Conservation (phyloP, 2,113 vertebrate genomes). For the Rhagologus leucostigma region DNA sequence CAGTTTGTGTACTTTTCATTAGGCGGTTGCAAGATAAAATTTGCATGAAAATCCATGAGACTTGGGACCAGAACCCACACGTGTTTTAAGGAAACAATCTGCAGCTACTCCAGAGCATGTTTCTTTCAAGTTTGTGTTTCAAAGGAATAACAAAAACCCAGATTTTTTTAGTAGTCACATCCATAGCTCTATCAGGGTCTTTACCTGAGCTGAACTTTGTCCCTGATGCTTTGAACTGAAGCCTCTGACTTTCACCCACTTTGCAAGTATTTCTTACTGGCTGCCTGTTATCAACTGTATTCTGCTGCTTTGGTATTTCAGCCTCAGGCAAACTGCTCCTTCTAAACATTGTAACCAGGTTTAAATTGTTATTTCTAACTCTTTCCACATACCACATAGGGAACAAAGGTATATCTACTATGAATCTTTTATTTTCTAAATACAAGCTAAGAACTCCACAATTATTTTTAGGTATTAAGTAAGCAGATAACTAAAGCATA, state of each 20-base stretch:
- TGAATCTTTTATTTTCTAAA: background rate
- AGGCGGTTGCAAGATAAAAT: background rate
- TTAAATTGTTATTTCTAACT: background rate
- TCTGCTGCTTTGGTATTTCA: background rate
- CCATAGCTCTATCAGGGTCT: background rate
- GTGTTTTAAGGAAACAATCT: background rate
- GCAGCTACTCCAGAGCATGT: background rate
- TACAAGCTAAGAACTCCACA: background rate
- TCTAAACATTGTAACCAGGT: background rate
- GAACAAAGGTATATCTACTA: background rate
- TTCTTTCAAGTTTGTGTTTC: background rate
- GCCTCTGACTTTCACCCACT: background rate
- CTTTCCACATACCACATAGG: background rate
- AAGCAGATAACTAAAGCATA: background rate
- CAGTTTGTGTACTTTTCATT: background rate
- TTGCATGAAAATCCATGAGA: background rate
- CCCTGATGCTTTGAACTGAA: background rate
- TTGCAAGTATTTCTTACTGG: background rate
- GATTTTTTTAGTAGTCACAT: background rate
- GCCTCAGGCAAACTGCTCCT: background rate
- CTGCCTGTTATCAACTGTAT: background rate
- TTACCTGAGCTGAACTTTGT: background rate
- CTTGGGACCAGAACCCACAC: fast-evolving
- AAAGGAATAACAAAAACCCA: background rate
- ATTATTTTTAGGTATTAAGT: background rate